These are phyloP conservation scores for Antheraea mylitta DNA, from an alignment of 1,140 invertebrate genomes.

Conservation along the genomic window DNA sequence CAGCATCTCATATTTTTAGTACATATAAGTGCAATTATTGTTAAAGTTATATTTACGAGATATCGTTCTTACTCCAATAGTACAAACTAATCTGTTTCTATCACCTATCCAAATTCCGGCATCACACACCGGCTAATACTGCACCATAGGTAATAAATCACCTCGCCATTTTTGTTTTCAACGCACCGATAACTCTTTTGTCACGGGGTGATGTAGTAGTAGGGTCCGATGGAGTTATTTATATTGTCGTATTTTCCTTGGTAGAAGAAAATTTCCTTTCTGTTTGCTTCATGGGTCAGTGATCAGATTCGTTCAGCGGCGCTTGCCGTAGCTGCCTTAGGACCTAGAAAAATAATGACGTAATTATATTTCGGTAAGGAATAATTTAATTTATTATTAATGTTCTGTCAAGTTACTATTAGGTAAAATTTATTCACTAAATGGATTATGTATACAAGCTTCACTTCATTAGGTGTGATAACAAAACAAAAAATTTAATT, in stretches of 20 bases:
- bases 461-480: too few relatives aligned
- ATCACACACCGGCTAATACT: conserved; percentile 53
- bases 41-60: too few relatives aligned
- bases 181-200: conserved; percentile 79
- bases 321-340: conserved; percentile 35
- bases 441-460: too few relatives aligned
- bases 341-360: conserved; percentile 3
- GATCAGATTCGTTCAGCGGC: conserved; percentile 62
- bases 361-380: conserved; percentile 1
- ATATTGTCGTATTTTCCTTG: conserved; percentile 75
- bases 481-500: too few relatives aligned
- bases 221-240: conserved; percentile 75
- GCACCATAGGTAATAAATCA: conserved; percentile 60
- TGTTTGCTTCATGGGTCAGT: conserved; percentile 76
- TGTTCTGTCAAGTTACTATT: neutral
- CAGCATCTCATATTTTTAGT: too few relatives aligned
- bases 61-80: neutral
- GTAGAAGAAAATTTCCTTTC: conserved; percentile 76
- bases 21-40: too few relatives aligned
- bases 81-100: conserved; percentile 12
- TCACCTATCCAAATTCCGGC: conserved; percentile 30
- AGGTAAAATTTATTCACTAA: neutral
- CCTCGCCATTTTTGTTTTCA: conserved; percentile 77
- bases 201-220: conserved; percentile 68
- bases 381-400: neutral